Percentiles rank a stretch among this genome's conserved stretches.
phyloP scores from a whole-genome alignment of 2,888 invertebrate genomes.

The Xylota sylvarum region DNA sequence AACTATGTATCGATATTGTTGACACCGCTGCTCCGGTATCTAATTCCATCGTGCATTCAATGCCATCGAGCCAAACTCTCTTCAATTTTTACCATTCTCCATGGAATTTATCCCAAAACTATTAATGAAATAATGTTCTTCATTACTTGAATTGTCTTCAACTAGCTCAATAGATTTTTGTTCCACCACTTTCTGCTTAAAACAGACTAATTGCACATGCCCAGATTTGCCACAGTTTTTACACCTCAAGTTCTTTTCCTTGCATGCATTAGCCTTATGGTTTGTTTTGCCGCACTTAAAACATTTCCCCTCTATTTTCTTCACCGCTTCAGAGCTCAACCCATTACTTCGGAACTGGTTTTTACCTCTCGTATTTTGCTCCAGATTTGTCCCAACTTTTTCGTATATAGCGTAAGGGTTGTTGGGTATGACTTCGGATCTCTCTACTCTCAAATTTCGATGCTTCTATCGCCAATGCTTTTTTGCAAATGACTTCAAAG shows the following conservation, averaged over 20 bases:
- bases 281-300: background rate
- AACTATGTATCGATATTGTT: background rate
- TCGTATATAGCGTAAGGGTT: background rate
- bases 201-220: slow-evolving; percentile 14
- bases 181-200: slow-evolving; percentile 14
- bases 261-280: background rate
- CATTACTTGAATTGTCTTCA: slow-evolving; percentile 2
- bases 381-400: slow-evolving; percentile 14
- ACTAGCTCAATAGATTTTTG: slow-evolving; percentile 1
- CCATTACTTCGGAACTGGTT: too few species aligned
- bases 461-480: background rate
- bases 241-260: background rate
- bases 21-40: slow-evolving; percentile 35
- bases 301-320: background rate
- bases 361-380: background rate
- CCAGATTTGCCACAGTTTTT: slow-evolving; percentile 13
- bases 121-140: background rate
- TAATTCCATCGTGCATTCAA: slow-evolving; percentile 25
- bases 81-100: slow-evolving; percentile 12
- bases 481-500: background rate
- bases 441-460: slow-evolving; percentile 1
- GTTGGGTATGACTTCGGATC: slow-evolving; percentile 1
- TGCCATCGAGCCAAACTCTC: slow-evolving; percentile 6
- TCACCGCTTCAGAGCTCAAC: background rate
- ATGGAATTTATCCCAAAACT: background rate